A percentile compares a stretch with the other conserved stretches of the same genome.
Conservation (phyloP, 2,113 vertebrate genomes). For the Larimichthys crocea region DNA sequence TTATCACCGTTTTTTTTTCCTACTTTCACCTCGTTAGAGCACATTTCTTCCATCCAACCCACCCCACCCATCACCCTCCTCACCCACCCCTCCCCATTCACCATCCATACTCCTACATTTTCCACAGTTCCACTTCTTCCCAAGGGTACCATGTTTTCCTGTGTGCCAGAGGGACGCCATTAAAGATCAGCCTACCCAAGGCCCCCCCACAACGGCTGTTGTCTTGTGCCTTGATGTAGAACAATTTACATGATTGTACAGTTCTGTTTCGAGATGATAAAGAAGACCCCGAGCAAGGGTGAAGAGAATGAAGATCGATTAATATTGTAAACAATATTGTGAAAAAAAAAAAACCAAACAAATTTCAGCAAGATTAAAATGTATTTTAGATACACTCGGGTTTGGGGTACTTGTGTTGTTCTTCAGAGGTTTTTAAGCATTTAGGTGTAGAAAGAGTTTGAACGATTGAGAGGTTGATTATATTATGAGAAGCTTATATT, state of each 20-base stretch:
- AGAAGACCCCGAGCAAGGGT: constrained; percentile 63
- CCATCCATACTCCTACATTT: constrained; percentile 65
- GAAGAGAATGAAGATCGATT: constrained; percentile 76
- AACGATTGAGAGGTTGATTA: background rate
- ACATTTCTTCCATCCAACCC: constrained; percentile 74
- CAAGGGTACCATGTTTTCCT: constrained; percentile 68
- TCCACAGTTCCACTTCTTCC: constrained; percentile 22
- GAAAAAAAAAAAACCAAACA: constrained; percentile 60
- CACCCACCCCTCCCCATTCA: constrained; percentile 7
- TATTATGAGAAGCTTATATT: constrained; percentile 42
- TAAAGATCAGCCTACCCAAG: constrained; percentile 85
- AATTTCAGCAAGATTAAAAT: constrained; percentile 95
- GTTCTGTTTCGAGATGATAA: constrained; percentile 80
- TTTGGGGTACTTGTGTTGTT: constrained; percentile 86
- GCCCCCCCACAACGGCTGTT: constrained; percentile 83
- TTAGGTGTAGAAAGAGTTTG: constrained; percentile 30
- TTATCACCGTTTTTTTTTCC: constrained; percentile 82
- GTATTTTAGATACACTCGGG: constrained; percentile 96
- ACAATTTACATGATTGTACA: constrained; percentile 90
- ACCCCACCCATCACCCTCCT: too few species aligned
- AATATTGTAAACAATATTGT: constrained; percentile 82
- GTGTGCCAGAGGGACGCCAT: constrained; percentile 83
- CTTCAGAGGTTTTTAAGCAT: constrained; percentile 60
- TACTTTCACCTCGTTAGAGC: constrained; percentile 69
- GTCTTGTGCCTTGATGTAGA: constrained; percentile 94